Base-by-base conservation (phyloP, 2,797 vertebrate genomes). In the Pipistrellus kuhlii region DNA sequence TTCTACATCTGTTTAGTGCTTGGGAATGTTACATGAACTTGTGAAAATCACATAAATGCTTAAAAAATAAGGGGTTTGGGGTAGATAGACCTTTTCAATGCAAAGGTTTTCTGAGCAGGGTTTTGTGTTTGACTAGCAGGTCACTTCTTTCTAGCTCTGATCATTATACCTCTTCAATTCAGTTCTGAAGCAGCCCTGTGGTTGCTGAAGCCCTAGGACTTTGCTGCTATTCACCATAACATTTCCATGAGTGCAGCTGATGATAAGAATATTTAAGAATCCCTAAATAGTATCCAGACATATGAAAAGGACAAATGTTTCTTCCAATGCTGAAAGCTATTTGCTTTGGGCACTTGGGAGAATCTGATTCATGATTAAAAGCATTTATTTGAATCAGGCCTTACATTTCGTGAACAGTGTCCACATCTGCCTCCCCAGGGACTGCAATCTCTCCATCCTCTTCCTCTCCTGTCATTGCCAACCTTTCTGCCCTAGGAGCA, bases 321-420 rank as follows among this genome's bases (percentile, higher is more conserved):
- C 53, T 86, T 84, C 5, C 81, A 23, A 18, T 17, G 64, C 82
- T 32, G 55, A 41, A 93, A 76, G 21, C 41, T 87, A 10, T 32
- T 85, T 89, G 68, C 81, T 81, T 80, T 23, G 23, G 64, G 69
- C 7, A 2, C 41, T 88, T 62, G 51, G 44, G 38, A 93, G 59
- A 77, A 71, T 57, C 71, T 55, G 66, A 90, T 20, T 93, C 59
- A 81, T 89, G 46, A 84, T 87, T 95, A 87, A 89, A 86, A 91
- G 32, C 27, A 59, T 30, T 75, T 71, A 17, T 85, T 75, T 89
- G 84, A 69, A 77, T 59, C 59, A 68, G 30, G 11, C 27, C 38
- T 81, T 76, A 35, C 8, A 64, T 80, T 83, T 89, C n/a, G 44
- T 11, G 11, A 27, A 30, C 27, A 25, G 27, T 78, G 46, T 89